Evolutionary conservation across 2,888 invertebrate species (phyloP).

Genomic region (Aphodius sticticus): DNA sequence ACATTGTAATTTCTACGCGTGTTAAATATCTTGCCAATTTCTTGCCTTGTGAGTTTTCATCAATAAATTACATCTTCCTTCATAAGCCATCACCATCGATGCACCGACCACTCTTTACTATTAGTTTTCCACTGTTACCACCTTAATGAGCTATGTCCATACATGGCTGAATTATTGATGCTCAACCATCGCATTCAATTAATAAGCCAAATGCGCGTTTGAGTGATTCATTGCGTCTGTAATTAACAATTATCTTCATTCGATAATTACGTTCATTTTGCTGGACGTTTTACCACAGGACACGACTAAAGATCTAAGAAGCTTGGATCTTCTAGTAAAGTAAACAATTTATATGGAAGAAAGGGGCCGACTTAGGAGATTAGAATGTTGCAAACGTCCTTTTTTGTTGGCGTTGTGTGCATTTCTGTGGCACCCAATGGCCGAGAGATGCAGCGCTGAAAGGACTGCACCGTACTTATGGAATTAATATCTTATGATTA

Average conservation of each 20-base stretch:
- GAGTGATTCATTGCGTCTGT: constrained; percentile 17
- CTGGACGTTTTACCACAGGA: neutral
- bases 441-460: constrained; percentile 6
- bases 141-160: constrained; percentile 20
- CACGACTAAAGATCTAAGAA: constrained; percentile 7
- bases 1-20: too few relatives aligned
- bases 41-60: neutral
- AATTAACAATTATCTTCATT: constrained; percentile 21
- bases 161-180: constrained; percentile 22
- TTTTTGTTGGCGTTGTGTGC: neutral
- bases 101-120: constrained; percentile 11
- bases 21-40: neutral
- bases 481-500: constrained; percentile 25
- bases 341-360: constrained; percentile 11
- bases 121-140: constrained; percentile 7
- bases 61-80: neutral
- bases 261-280: constrained; percentile 15
- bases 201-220: constrained; percentile 9
- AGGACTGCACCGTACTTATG: constrained; percentile 11
- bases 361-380: neutral
- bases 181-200: constrained; percentile 15
- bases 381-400: constrained; percentile 8
- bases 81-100: constrained; percentile 6
- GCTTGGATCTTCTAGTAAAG: neutral
- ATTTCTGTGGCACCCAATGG: neutral